Conservation (phyloP, 2,888 invertebrate species). For the Mongoloraphidia duomilia region DNA sequence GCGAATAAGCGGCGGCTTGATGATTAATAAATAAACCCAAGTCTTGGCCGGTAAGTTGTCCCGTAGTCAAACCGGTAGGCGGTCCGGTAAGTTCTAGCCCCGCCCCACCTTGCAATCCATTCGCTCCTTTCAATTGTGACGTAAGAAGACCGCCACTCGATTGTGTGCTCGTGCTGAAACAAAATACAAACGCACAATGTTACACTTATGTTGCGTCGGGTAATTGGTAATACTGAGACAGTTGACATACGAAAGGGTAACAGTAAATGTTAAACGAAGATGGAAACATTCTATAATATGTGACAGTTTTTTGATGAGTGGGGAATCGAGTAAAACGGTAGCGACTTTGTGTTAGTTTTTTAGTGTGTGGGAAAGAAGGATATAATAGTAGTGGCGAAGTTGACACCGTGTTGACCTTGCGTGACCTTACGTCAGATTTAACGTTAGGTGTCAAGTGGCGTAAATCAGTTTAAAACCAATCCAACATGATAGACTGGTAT, state of each 20-base stretch:
- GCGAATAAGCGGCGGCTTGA: slow-evolving; percentile 44
- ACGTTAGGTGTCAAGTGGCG: too few relatives aligned
- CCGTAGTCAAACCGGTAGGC: slow-evolving; percentile 34
- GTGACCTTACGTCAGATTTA: too few relatives aligned
- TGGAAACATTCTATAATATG: neutral
- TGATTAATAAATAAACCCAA: slow-evolving; percentile 40
- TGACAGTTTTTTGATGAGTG: neutral
- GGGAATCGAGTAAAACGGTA: neutral
- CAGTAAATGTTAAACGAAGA: neutral
- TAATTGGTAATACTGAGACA: too few relatives aligned
- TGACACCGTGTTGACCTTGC: too few relatives aligned
- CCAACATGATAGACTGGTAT: too few relatives aligned
- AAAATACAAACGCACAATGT: slow-evolving; percentile 12
- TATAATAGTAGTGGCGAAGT: too few relatives aligned
- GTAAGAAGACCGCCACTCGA: slow-evolving; percentile 38
- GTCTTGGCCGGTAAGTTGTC: slow-evolving; percentile 45
- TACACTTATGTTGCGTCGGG: too few relatives aligned
- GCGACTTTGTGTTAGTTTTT: too few relatives aligned
- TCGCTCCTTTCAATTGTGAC: slow-evolving; percentile 54
- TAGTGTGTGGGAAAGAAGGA: too few relatives aligned
- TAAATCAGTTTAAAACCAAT: too few relatives aligned
- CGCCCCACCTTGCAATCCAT: slow-evolving; percentile 56
- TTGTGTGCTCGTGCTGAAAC: slow-evolving; percentile 31
- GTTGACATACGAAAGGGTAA: slow-evolving; percentile 1
- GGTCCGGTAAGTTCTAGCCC: slow-evolving; percentile 36